Evolutionary conservation across 1,140 invertebrate genomes (phyloP), one percentile per base, ranked within the genome.

Genomic region (Drosophila serrata): DNA sequence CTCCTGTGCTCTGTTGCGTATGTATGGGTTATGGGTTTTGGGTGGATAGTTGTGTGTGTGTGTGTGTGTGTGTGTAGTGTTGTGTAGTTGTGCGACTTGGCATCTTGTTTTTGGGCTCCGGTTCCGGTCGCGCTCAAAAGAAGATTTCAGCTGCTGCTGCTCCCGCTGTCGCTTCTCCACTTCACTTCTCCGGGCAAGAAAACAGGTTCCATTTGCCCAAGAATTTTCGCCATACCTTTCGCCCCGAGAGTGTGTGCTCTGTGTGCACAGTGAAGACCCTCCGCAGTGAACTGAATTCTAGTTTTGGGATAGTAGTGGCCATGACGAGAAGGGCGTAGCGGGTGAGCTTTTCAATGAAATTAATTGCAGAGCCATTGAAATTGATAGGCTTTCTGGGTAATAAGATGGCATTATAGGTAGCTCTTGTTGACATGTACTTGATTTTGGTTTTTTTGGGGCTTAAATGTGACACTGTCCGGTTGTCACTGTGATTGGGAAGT

Each of bases 201-300:
- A 87, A 87, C 82, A 73, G 82, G 82, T 88, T 88, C 56, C 80
- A 78, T 90, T 55, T 90, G 68, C 58, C 53, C 31, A 90, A 88
- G 77, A 84, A 88, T 88, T 88, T 86, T 76, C 74, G 82, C 82
- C 65, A 87, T 72, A 69, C 68, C 56, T 80, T 46, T 46, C 43
- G 22, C 33, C 33, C 64, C 35, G 17, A 12, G 33, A 58, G 45
- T 42, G 58, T 51, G 37, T 56, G 55, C 17, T 13, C 31, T 43
- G 29, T 43, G 29, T 33, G 27, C 43, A 77, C 74, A 77, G 74
- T 77, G 61, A 40, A 56, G 31, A 46, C 55, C 29, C 37, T 13
- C 12, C 29, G n/a, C 35, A 27, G 40, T 46, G 46, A 13, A 59
- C 57, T 12, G 19, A 12, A 40, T 27, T 37, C 56, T 37, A 35